A percentile compares a stretch with the other conserved stretches of the same genome.
Evolutionary conservation across 2,797 vertebrate genomes (phyloP).

Genomic region (Macroramphosus scolopax): DNA sequence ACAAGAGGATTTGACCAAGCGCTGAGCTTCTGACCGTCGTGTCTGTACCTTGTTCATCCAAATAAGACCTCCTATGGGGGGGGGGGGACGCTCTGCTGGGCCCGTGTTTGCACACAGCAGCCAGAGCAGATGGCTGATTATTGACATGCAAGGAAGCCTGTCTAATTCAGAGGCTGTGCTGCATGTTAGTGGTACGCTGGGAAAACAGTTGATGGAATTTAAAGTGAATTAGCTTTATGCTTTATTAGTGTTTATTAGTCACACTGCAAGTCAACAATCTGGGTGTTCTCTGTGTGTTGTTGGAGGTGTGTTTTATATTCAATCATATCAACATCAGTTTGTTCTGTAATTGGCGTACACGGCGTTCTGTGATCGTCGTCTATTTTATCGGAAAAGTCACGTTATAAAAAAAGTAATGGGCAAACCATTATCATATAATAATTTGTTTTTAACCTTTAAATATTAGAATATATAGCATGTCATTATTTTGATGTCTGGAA

Average conservation of each 20-base stretch:
- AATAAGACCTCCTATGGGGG: conserved; percentile 52
- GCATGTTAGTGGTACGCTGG: conserved; percentile 44
- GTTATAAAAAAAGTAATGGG: no score
- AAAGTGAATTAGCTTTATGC: conserved; percentile 67
- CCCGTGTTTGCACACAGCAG: conserved; percentile 39
- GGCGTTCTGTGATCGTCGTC: no score
- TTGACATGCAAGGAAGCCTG: conserved; percentile 62
- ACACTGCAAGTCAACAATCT: conserved; percentile 24
- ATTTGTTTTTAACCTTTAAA: no score
- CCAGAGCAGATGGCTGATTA: conserved; percentile 64
- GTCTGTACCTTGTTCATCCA: conserved; percentile 36
- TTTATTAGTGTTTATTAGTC: conserved; percentile 54
- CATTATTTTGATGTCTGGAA: no score
- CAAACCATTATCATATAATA: no score
- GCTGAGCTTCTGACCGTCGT: conserved; percentile 44
- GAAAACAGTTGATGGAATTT: conserved; percentile 59
- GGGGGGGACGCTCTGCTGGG: conserved; percentile 58
- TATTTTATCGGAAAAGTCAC: no score
- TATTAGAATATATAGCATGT: no score
- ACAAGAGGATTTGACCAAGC: conserved; percentile 40
- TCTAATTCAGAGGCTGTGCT: conserved; percentile 49
- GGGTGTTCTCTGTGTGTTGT: no score
- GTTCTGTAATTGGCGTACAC: no score
- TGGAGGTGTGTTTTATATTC: no score
- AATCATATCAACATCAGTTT: no score